Evolutionary conservation across 1,140 invertebrate species (phyloP).

Genomic region (Drosophila pectinifera): DNA sequence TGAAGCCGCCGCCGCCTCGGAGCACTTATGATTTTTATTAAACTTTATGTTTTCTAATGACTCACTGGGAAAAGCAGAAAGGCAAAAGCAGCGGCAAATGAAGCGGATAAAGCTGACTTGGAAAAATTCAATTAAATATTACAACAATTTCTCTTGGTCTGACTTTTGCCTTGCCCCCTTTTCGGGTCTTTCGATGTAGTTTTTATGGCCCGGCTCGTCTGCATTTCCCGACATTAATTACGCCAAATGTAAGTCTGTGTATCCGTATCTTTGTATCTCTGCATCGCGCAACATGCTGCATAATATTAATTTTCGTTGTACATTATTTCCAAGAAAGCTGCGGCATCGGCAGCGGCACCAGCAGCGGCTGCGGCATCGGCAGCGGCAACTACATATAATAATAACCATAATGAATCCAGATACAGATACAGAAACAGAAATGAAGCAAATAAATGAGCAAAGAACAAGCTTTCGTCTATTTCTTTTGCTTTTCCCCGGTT

Average conservation of each 20-base stretch:
- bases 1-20: constrained; percentile 31
- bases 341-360: constrained; percentile 17
- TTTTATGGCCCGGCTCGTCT: constrained; percentile 63
- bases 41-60: constrained; percentile 76
- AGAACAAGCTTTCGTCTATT: constrained; percentile 58
- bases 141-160: constrained; percentile 67
- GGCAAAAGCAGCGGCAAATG: constrained; percentile 36
- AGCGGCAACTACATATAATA: constrained; percentile 66
- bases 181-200: constrained; percentile 51
- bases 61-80: constrained; percentile 41
- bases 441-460: constrained; percentile 81
- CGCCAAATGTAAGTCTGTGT: constrained; percentile 69
- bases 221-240: constrained; percentile 76
- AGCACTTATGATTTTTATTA: constrained; percentile 80
- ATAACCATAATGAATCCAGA: constrained; percentile 75
- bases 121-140: constrained; percentile 81
- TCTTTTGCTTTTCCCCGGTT: constrained; percentile 16
- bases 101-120: constrained; percentile 60
- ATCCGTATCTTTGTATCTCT: constrained; percentile 62
- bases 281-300: constrained; percentile 77
- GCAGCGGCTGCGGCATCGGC: constrained; percentile 39
- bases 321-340: constrained; percentile 73
- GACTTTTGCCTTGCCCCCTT: constrained; percentile 18
- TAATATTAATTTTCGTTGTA: constrained; percentile 81
- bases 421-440: constrained; percentile 56